Conservation (phyloP, 2,113 vertebrate genomes). For the Dissostichus mawsoni region DNA sequence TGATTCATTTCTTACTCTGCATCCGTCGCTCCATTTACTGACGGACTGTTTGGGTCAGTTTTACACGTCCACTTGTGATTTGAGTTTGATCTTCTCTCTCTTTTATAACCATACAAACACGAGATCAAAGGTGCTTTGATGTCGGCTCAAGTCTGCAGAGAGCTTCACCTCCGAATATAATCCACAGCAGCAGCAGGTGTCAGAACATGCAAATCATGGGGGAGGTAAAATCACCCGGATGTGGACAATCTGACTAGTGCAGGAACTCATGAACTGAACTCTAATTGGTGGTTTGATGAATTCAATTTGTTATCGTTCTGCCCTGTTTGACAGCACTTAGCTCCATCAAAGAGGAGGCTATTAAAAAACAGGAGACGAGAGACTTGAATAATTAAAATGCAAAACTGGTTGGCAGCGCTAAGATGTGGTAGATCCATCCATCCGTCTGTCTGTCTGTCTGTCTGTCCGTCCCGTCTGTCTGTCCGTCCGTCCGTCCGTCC, state of each 20-base stretch:
- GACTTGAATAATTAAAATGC: background rate
- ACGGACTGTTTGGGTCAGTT: background rate
- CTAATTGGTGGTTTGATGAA: background rate
- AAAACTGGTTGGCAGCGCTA: background rate
- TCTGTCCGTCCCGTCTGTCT: background rate
- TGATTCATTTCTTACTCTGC: too few species aligned
- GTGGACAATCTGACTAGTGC: background rate
- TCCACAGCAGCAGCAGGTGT: background rate
- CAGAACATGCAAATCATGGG: background rate
- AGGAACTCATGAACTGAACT: background rate
- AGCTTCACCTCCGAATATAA: background rate
- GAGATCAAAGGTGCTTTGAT: conserved; percentile 24
- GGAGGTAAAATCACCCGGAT: background rate
- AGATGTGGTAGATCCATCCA: background rate
- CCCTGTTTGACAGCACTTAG: background rate
- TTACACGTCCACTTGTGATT: background rate
- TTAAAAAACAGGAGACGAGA: background rate
- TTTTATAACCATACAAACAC: background rate
- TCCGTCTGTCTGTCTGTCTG: background rate
- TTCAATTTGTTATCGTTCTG: background rate
- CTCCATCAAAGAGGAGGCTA: background rate
- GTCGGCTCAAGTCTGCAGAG: conserved; percentile 6
- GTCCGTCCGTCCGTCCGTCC: background rate
- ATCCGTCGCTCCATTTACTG: background rate
- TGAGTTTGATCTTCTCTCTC: background rate